These are phyloP conservation scores for Drosophila nikananu DNA, from an alignment of 1,140 invertebrate species.

Conservation along the genomic window DNA sequence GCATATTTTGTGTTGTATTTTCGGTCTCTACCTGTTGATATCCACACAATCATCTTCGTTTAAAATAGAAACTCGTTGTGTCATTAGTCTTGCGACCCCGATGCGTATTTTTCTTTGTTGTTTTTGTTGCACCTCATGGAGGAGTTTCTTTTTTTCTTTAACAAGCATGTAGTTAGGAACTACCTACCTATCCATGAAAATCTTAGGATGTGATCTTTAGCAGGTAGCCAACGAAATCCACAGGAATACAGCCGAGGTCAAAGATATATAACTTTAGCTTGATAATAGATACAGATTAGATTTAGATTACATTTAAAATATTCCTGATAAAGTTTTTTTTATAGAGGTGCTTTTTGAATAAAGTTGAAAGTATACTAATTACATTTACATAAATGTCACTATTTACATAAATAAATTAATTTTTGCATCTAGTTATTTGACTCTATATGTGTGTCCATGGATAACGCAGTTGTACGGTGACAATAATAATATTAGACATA, in stretches of 20 bases:
- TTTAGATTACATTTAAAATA: not conserved
- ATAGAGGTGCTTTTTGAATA: too few relatives aligned
- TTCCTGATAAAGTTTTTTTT: not conserved
- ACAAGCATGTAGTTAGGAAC: constrained; percentile 71
- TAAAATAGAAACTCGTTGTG: constrained; percentile 81
- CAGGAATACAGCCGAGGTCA: constrained; percentile 8
- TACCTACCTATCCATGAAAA: constrained; percentile 36
- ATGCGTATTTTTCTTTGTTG: constrained; percentile 30
- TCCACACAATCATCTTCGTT: constrained; percentile 70
- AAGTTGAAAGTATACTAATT: too few relatives aligned
- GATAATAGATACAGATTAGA: not conserved
- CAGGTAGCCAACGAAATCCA: constrained; percentile 26
- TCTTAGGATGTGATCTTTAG: not conserved
- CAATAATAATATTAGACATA: too few relatives aligned
- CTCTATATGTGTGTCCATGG: too few relatives aligned
- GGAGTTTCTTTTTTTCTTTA: constrained; percentile 21
- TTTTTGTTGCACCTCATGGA: constrained; percentile 52
- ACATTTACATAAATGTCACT: too few relatives aligned
- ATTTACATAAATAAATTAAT: too few relatives aligned
- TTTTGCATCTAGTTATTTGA: too few relatives aligned
- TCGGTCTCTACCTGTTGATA: constrained; percentile 77
- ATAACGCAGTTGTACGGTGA: too few relatives aligned
- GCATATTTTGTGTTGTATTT: constrained; percentile 54
- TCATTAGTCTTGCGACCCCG: constrained; percentile 66
- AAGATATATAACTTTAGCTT: not conserved